Conservation (phyloP, 1,140 invertebrate species). For the Lutraria rhynchaena region DNA sequence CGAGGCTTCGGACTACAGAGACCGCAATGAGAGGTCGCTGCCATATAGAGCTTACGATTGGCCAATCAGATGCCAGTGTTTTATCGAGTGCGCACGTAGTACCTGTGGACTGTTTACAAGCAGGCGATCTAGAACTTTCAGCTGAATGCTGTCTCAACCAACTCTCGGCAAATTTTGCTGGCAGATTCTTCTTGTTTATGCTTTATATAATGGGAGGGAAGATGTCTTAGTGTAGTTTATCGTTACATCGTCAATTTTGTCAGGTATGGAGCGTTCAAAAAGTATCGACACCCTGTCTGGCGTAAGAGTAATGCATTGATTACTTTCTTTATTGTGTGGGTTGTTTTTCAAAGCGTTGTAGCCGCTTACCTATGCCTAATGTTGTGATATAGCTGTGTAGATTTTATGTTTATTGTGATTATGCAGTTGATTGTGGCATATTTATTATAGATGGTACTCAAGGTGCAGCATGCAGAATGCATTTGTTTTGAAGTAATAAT, state of each 20-base stretch:
- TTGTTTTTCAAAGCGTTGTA: too few species aligned
- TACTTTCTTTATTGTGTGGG: too few species aligned
- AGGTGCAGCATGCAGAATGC: too few species aligned
- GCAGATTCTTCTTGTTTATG: conserved; percentile 21
- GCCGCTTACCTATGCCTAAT: too few species aligned
- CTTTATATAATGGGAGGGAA: conserved; percentile 29
- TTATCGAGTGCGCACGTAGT: neutral
- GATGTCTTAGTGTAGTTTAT: neutral
- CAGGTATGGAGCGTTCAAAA: neutral
- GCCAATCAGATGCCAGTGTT: conserved; percentile 19
- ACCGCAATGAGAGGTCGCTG: conserved; percentile 38
- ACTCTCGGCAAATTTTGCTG: conserved; percentile 9
- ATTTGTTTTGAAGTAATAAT: too few species aligned
- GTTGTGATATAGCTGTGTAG: too few species aligned
- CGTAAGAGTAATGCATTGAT: too few species aligned
- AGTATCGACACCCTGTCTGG: too few species aligned
- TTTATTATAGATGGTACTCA: too few species aligned
- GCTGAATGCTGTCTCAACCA: neutral
- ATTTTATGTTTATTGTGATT: too few species aligned
- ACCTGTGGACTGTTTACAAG: neutral
- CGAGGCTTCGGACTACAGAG: conserved; percentile 28
- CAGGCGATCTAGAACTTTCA: neutral
- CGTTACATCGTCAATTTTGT: conserved; percentile 1
- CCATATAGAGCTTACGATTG: conserved; percentile 49
- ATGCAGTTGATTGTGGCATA: too few species aligned